Percentiles rank a stretch among this genome's conserved stretches.
These are phyloP conservation scores for Heterotis niloticus DNA, from an alignment of 2,113 vertebrate species.

Conservation along the genomic window DNA sequence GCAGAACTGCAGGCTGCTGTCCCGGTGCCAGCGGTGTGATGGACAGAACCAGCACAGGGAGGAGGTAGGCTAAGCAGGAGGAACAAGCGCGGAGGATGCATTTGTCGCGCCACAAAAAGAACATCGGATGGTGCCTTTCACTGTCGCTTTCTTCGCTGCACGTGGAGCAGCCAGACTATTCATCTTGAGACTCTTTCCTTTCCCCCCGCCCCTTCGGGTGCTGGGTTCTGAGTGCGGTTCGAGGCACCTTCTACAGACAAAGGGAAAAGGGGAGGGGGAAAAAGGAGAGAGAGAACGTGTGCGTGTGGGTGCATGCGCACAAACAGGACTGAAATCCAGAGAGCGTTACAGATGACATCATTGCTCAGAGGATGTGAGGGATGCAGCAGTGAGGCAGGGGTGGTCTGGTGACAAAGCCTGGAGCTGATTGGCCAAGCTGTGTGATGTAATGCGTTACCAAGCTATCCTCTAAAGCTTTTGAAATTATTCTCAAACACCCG, in stretches of 20 bases:
- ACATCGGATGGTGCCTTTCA: background rate
- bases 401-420: conserved; percentile 81
- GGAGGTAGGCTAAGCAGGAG: background rate
- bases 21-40: too few species aligned
- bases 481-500: conserved; percentile 73
- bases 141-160: background rate
- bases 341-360: conserved; percentile 63
- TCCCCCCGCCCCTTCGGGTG: background rate
- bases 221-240: background rate
- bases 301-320: conserved; percentile 15
- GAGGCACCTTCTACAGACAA: conserved; percentile 6
- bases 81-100: too few species aligned
- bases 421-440: conserved; percentile 87
- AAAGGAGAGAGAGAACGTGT: conserved; percentile 11
- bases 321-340: conserved; percentile 28
- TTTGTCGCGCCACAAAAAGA: conserved; percentile 1
- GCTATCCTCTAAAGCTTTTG: conserved; percentile 81
- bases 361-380: conserved; percentile 65
- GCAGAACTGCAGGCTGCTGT: background rate
- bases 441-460: conserved; percentile 97
- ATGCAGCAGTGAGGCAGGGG: conserved; percentile 72
- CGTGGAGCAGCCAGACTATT: background rate
- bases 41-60: background rate
- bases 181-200: background rate
- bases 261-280: conserved; percentile 17